Evolutionary conservation across 2,113 vertebrate species (phyloP).

Genomic region (Myotis yumanensis): DNA sequence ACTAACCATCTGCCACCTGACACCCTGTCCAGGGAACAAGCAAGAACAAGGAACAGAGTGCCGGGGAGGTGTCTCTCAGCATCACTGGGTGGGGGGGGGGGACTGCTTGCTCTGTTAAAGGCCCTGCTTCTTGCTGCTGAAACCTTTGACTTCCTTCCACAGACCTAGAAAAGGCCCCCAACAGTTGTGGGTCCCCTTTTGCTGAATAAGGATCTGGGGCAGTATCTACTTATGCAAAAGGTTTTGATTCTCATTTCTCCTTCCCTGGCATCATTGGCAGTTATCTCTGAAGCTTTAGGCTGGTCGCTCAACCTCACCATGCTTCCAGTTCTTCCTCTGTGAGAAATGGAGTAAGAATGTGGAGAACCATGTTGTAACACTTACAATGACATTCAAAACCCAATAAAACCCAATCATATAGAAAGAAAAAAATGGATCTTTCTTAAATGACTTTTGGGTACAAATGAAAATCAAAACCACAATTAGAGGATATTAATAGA

Average conservation of each 20-base stretch:
- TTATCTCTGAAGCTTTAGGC: not conserved
- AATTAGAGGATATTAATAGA: conserved; percentile 42
- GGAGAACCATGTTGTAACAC: not conserved
- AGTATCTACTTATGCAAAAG: not conserved
- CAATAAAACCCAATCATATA: conserved; percentile 49
- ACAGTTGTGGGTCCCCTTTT: not conserved
- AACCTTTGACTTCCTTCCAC: not conserved
- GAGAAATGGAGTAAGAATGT: not conserved
- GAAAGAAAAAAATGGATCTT: not conserved
- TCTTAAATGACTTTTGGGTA: conserved; percentile 41
- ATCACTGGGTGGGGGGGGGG: not conserved
- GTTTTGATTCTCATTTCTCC: not conserved
- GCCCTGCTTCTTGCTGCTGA: not conserved
- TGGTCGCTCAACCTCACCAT: not conserved
- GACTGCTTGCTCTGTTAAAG: too few relatives aligned
- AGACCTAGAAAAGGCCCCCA: not conserved
- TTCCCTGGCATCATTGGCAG: not conserved
- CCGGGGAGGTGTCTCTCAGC: not conserved
- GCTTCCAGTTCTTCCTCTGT: not conserved
- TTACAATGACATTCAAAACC: conserved; percentile 4
- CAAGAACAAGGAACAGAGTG: rapidly evolving
- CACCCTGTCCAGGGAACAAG: not conserved
- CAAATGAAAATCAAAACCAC: conserved; percentile 46
- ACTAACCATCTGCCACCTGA: not conserved
- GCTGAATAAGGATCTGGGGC: not conserved